Base-by-base conservation (phyloP, 1,140 invertebrate species). In the Steinernema khuongi region DNA sequence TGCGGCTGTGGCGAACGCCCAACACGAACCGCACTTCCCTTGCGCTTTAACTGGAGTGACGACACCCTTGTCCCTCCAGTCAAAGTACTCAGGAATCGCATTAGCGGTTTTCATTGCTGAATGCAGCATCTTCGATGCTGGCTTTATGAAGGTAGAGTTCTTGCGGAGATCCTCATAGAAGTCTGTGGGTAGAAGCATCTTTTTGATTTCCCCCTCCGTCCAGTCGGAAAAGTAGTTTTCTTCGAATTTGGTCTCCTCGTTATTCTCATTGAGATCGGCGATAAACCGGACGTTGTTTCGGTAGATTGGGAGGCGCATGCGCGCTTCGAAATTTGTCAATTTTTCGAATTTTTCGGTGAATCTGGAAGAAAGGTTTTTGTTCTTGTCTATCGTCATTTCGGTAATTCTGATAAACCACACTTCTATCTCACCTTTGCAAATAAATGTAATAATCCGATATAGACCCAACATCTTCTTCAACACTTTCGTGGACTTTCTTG, bases 41-140 rank as follows among this genome's bases (percentile, higher is more conserved):
- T 89, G 88, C 76, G 87, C 83, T 72, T 87, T 87, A 4, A 88
- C 85, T 14, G 82, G 79, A 1, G 88, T 88, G 7, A 88, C 87
- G 74, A 86, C 86, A 14, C 86, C 86, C 69, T 87, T 83, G 0
- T 73, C 79, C 33, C 87, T 83, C 87, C 87, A 88, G 79, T 88
- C 88, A 32, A 88, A 85, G 33, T 77, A 75, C 14, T 50, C 33
- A 1, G 80, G 80, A 72, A 81, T 81, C n/a, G 71, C 41, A 41
- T 67, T 31, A 41, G 69, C 50, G 19, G 67, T 31, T 68, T 72
- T 70, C 17, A 50, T 41, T 69, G 68, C 33, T 18, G 17, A 26
- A n/a, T 43, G 26, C 17, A 44, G 70, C 31, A 44, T 70, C 17
- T 77, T 60, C 73, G 72, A 30, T 0, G 75, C 76, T n/a, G 67